phyloP scores from a whole-genome alignment of 2,113 vertebrate species.

The Hystrix brachyura region DNA sequence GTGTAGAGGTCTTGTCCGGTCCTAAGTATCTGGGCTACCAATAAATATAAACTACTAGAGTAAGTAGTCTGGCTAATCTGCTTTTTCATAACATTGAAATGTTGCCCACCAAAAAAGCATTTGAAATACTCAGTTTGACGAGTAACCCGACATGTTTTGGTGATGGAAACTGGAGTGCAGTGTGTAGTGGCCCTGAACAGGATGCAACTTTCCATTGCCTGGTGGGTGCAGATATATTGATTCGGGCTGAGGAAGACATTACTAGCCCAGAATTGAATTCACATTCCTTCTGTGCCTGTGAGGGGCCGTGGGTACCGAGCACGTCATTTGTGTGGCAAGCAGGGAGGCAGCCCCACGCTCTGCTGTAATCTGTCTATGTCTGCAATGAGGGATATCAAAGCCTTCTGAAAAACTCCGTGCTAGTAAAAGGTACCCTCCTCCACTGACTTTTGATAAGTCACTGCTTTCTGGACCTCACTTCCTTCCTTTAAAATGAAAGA shows the following conservation, averaged over 20 bases:
- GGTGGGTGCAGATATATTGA: not conserved
- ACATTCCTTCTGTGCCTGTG: not conserved
- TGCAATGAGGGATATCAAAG: not conserved
- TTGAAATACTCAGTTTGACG: not conserved
- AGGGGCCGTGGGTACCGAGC: not conserved
- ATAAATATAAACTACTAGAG: not conserved
- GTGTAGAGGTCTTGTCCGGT: not conserved
- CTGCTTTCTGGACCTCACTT: not conserved
- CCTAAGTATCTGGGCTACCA: not conserved
- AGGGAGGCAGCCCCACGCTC: rapidly evolving
- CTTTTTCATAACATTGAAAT: not conserved
- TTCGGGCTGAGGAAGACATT: not conserved
- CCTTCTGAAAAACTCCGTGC: not conserved
- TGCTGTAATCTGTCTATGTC: not conserved
- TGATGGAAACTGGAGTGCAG: rapidly evolving
- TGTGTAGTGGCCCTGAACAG: not conserved
- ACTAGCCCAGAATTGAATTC: not conserved
- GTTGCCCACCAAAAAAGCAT: not conserved
- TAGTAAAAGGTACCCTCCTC: not conserved
- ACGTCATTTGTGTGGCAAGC: rapidly evolving
- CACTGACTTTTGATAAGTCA: not conserved
- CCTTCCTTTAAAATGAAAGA: not conserved
- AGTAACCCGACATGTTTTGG: not conserved
- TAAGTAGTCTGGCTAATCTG: not conserved
- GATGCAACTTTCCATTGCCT: not conserved